phyloP scores from a whole-genome alignment of 2,113 vertebrate genomes.

The Callocephalon fimbriatum region DNA sequence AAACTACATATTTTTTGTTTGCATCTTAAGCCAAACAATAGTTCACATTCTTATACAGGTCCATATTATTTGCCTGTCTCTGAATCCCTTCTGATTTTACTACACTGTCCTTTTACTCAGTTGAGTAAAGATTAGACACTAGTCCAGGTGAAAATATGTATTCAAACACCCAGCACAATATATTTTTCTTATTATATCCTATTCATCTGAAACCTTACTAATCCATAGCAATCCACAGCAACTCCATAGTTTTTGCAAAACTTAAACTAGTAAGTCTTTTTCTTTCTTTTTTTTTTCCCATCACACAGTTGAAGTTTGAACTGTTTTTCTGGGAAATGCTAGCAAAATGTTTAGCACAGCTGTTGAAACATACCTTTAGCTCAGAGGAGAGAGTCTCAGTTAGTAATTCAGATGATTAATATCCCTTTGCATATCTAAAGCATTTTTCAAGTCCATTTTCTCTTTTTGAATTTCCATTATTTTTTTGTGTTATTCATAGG shows the following conservation, averaged over 20 bases:
- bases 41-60: neutral
- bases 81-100: neutral
- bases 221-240: neutral
- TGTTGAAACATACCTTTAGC: slow-evolving; percentile 49
- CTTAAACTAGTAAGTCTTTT: neutral
- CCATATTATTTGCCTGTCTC: neutral
- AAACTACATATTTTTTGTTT: neutral
- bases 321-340: neutral
- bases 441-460: slow-evolving; percentile 20
- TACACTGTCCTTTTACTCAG: neutral
- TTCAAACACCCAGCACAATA: neutral
- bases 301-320: neutral
- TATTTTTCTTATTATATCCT: neutral
- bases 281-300: neutral
- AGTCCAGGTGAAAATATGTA: neutral
- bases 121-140: neutral
- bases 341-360: slow-evolving; percentile 36
- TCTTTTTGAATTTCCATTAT: slow-evolving; percentile 34
- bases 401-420: slow-evolving; percentile 3
- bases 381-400: neutral
- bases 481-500: slow-evolving; percentile 12
- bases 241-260: neutral
- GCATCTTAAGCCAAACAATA: neutral
- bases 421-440: slow-evolving; percentile 25
- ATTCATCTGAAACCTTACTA: neutral